Percentiles rank a stretch among this genome's conserved stretches.
These are phyloP conservation scores for Drosophila colorata DNA, from an alignment of 2,888 invertebrate species.

Conservation along the genomic window DNA sequence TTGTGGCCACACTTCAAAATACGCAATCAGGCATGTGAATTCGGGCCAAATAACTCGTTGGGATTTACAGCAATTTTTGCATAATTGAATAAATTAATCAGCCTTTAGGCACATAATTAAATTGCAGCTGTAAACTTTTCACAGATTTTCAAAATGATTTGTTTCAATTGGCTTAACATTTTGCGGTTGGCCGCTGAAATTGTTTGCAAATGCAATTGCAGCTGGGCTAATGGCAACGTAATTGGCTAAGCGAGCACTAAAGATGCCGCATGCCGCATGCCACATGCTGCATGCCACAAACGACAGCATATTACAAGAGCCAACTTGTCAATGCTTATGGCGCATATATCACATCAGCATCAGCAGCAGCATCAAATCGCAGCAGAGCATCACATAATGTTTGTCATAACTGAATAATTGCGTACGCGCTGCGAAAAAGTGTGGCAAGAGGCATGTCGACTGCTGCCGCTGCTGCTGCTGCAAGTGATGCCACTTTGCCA, in stretches of 20 bases:
- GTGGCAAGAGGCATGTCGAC: conserved; percentile 3
- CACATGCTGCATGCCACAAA: conserved; percentile 35
- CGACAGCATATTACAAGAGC: conserved; percentile 20
- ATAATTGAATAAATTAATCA: conserved; percentile 42
- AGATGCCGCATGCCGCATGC: conserved; percentile 30
- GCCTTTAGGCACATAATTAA: conserved; percentile 23
- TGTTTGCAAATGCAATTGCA: conserved; percentile 30
- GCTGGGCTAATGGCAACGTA: conserved; percentile 25
- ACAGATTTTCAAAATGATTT: conserved; percentile 29
- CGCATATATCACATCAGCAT: conserved; percentile 61
- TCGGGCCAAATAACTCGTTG: conserved; percentile 10
- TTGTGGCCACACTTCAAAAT: conserved; percentile 15
- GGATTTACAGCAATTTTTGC: conserved; percentile 27
- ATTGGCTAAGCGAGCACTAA: conserved; percentile 40
- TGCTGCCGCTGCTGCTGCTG: conserved; percentile 20
- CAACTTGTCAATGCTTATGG: conserved; percentile 52
- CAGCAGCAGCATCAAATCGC: conserved; percentile 15
- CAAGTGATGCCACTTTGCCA: conserved; percentile 53
- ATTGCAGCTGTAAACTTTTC: conserved; percentile 26
- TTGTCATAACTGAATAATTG: conserved; percentile 78
- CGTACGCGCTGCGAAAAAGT: conserved; percentile 40
- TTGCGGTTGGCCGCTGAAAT: conserved; percentile 37
- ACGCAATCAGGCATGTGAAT: conserved; percentile 14
- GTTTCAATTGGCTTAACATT: conserved; percentile 32
- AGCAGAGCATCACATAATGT: conserved; percentile 54